phyloP scores from a whole-genome alignment of 2,888 invertebrate species.

The Saturnia japonica region DNA sequence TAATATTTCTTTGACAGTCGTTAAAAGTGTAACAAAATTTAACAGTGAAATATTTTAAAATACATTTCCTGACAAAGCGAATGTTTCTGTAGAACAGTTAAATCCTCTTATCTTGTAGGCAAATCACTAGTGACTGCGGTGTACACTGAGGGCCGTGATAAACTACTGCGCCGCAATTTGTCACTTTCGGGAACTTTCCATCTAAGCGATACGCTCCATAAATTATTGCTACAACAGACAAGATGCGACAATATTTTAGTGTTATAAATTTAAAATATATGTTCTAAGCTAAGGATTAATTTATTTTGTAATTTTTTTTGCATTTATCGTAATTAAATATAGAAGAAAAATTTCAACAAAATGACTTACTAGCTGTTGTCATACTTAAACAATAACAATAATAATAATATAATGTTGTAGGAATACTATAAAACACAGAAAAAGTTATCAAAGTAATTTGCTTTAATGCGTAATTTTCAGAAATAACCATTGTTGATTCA shows the following conservation, averaged over 20 bases:
- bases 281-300: too few relatives aligned
- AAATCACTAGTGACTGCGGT: conserved; percentile 27
- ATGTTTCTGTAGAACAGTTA: conserved; percentile 35
- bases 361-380: too few relatives aligned
- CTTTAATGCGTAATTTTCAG: too few relatives aligned
- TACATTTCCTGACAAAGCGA: conserved; percentile 35
- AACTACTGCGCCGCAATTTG: conserved; percentile 8
- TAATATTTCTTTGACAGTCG: background rate
- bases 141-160: conserved; percentile 24
- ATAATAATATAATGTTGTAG: too few relatives aligned
- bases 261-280: too few relatives aligned
- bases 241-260: background rate
- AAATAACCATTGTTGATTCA: too few relatives aligned
- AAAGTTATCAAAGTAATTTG: too few relatives aligned
- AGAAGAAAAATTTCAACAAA: too few relatives aligned
- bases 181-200: conserved; percentile 14
- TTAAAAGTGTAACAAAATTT: background rate
- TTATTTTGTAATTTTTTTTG: too few relatives aligned
- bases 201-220: background rate
- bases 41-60: conserved; percentile 18
- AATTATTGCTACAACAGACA: background rate
- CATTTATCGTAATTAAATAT: too few relatives aligned
- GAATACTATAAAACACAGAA: too few relatives aligned
- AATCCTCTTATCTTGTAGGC: conserved; percentile 38
- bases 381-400: too few relatives aligned